These are phyloP conservation scores for Chelonus insularis DNA, from an alignment of 1,140 invertebrate species.

Conservation along the genomic window DNA sequence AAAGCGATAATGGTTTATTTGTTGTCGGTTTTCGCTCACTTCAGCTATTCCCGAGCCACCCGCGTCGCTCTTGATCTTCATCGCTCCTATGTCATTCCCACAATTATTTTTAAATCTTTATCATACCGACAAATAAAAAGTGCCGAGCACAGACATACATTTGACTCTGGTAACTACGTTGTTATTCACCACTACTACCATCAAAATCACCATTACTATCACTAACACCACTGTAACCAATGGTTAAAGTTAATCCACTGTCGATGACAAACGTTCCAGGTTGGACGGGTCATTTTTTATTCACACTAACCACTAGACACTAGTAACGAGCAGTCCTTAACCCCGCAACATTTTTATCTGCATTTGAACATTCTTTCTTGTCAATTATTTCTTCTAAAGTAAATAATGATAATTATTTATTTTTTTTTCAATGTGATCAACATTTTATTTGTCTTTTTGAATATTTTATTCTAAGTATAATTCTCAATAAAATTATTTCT, in stretches of 20 bases:
- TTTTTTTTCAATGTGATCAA: too few species aligned
- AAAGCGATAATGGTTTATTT: conserved; percentile 61
- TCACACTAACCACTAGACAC: conserved; percentile 12
- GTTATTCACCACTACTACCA: too few species aligned
- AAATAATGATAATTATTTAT: too few species aligned
- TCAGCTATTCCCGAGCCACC: conserved; percentile 29
- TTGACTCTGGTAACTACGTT: too few species aligned
- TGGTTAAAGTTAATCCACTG: conserved; percentile 22
- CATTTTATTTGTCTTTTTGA: too few species aligned
- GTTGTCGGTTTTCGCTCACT: conserved; percentile 49
- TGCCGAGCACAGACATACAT: background rate
- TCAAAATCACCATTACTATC: background rate
- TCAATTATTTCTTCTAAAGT: background rate
- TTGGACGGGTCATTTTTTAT: conserved; percentile 16
- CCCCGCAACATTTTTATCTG: conserved; percentile 9
- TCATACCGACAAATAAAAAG: background rate
- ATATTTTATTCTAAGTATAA: too few species aligned
- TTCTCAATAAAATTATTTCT: too few species aligned
- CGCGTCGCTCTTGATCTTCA: background rate
- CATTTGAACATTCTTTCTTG: conserved; percentile 2
- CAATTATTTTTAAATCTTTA: conserved; percentile 11
- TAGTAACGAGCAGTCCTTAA: conserved; percentile 6
- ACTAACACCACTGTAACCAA: background rate
- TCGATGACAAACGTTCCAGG: conserved; percentile 40
- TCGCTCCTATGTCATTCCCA: background rate